Evolutionary conservation across 2,888 invertebrate species (phyloP).

Genomic region (Pollenia labialis): DNA sequence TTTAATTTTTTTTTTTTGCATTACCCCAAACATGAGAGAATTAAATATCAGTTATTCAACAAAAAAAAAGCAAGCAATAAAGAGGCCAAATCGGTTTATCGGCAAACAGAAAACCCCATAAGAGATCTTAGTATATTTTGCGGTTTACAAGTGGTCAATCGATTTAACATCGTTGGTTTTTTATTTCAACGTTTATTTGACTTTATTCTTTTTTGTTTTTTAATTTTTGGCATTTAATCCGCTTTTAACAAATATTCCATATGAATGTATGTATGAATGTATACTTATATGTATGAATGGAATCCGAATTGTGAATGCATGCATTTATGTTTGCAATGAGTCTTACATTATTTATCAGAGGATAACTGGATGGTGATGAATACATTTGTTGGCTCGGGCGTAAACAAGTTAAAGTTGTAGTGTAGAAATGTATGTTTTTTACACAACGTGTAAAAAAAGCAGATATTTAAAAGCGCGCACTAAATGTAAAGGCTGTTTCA

Average conservation of each 20-base stretch:
- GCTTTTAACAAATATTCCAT: conserved; percentile 43
- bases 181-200: conserved; percentile 37
- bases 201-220: conserved; percentile 16
- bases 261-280: neutral
- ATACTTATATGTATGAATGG: neutral
- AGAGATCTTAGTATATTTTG: conserved; percentile 40
- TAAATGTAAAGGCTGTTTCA: neutral
- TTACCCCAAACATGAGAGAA: neutral
- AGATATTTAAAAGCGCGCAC: neutral
- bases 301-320: neutral
- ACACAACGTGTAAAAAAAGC: too few species aligned
- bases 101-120: conserved; percentile 28
- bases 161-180: conserved; percentile 36
- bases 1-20: too few species aligned
- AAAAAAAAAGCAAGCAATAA: conserved; percentile 7
- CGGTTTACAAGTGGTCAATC: conserved; percentile 60
- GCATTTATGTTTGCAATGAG: neutral
- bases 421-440: conserved; percentile 19
- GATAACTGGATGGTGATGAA: conserved; percentile 1
- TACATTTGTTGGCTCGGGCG: conserved; percentile 8
- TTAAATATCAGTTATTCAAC: conserved; percentile 47
- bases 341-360: conserved; percentile 17
- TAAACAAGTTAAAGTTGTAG: neutral
- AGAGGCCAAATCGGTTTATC: conserved; percentile 57
- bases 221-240: conserved; percentile 43